A percentile compares a stretch with the other conserved stretches of the same genome.
Evolutionary conservation across 2,797 vertebrate genomes (phyloP).

Genomic region (Ceryle rudis): DNA sequence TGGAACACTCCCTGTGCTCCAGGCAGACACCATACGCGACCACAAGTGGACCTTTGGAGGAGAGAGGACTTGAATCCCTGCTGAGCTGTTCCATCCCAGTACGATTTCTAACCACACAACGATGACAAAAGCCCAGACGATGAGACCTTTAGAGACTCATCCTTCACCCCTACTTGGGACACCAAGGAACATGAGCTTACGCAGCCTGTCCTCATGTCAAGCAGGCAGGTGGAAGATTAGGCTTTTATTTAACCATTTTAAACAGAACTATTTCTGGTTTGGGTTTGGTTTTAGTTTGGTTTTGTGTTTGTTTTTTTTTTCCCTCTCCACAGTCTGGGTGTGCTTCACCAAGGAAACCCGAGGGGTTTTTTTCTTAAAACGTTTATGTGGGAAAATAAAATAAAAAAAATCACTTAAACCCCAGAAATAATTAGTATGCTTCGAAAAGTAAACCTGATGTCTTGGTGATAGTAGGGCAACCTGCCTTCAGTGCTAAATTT

Average conservation of each 20-base stretch:
- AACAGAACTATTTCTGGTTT: not conserved
- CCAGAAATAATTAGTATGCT: not conserved
- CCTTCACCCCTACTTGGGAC: not conserved
- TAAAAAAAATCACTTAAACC: not conserved
- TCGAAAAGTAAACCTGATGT: not conserved
- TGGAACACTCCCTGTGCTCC: not conserved
- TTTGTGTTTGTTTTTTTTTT: too few species aligned
- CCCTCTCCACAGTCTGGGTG: not conserved
- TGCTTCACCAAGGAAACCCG: not conserved
- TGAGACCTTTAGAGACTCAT: not conserved
- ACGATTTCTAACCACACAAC: not conserved
- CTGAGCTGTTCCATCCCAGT: not conserved
- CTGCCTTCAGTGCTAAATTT: not conserved
- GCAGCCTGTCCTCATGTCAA: not conserved
- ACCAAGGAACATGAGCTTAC: not conserved
- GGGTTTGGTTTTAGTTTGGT: too few species aligned
- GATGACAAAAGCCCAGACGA: conserved; percentile 1
- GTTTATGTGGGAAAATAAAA: not conserved
- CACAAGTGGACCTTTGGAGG: not conserved
- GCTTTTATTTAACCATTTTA: not conserved
- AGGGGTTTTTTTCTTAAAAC: not conserved
- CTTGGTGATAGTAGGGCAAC: not conserved
- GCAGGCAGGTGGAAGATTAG: not conserved
- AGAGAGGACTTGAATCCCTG: conserved; percentile 12
- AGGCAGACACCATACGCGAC: not conserved